Evolutionary conservation across 2,888 invertebrate genomes (phyloP).

Genomic region (Melanophora roralis): DNA sequence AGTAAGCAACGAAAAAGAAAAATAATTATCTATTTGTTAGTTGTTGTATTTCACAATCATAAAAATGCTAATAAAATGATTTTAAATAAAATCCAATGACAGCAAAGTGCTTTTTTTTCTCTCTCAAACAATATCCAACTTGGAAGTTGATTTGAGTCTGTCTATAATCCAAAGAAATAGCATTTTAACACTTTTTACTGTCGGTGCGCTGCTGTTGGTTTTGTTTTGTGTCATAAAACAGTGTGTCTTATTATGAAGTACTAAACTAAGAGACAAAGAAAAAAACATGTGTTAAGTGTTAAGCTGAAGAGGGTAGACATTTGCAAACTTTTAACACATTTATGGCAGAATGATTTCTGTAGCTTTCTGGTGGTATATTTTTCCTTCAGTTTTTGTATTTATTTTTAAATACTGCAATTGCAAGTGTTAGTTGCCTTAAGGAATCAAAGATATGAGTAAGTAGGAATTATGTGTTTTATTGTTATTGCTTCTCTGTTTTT

Average conservation of each 20-base stretch:
- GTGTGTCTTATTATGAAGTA: not conserved
- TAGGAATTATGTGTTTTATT: not conserved
- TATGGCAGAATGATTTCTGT: constrained; percentile 9
- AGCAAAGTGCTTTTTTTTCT: not conserved
- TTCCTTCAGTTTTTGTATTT: not conserved
- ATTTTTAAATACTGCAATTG: not conserved
- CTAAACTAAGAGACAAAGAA: not conserved
- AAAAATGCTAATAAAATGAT: not conserved
- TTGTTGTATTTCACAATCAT: not conserved
- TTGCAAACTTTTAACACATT: constrained; percentile 20
- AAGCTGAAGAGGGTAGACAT: not conserved
- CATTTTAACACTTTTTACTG: not conserved
- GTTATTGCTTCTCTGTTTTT: too few relatives aligned
- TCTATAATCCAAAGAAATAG: not conserved
- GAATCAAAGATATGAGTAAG: not conserved
- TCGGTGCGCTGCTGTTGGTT: not conserved
- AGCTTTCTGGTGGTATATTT: not conserved
- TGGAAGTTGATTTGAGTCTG: not conserved
- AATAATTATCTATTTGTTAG: not conserved
- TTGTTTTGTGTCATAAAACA: constrained; percentile 7
- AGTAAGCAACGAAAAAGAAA: not conserved
- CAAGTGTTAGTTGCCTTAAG: not conserved
- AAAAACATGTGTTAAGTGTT: not conserved
- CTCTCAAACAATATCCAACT: not conserved
- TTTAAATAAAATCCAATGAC: not conserved